Evolutionary conservation across 2,888 invertebrate genomes (phyloP).

Genomic region (Phyllotreta striolata): DNA sequence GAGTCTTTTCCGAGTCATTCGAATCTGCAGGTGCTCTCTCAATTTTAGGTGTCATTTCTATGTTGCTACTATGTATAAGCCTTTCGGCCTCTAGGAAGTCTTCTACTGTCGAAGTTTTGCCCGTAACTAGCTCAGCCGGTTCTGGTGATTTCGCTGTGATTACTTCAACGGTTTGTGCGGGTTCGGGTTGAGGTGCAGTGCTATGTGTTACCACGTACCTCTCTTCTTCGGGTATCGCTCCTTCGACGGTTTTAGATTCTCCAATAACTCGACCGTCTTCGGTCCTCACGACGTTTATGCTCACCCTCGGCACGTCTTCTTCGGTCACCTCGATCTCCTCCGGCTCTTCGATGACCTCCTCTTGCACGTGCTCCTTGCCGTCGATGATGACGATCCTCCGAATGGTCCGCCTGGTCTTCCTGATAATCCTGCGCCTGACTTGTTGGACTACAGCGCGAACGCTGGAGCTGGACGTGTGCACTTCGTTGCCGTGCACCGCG

Average conservation of each 20-base stretch:
- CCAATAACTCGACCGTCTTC: slow-evolving; percentile 63
- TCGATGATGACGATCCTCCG: slow-evolving; percentile 79
- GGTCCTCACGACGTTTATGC: slow-evolving; percentile 71
- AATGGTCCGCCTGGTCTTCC: slow-evolving; percentile 78
- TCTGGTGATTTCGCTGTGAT: slow-evolving; percentile 45
- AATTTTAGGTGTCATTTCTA: slow-evolving; percentile 54
- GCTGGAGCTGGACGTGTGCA: slow-evolving; percentile 72
- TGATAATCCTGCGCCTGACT: slow-evolving; percentile 79
- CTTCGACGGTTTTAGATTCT: slow-evolving; percentile 8
- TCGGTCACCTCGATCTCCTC: slow-evolving; percentile 77
- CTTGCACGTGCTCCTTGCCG: slow-evolving; percentile 83
- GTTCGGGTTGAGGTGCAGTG: slow-evolving; percentile 52
- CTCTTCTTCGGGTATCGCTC: slow-evolving; percentile 47
- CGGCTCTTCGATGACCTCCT: slow-evolving; percentile 86
- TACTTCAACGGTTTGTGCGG: slow-evolving; percentile 46
- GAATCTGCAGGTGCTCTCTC: slow-evolving; percentile 46
- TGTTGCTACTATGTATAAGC: slow-evolving; percentile 51
- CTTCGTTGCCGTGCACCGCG: slow-evolving; percentile 54
- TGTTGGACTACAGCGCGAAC: slow-evolving; percentile 84
- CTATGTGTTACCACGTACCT: slow-evolving; percentile 58
- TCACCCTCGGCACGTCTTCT: slow-evolving; percentile 75
- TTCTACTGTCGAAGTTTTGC: slow-evolving; percentile 35
- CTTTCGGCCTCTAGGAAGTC: slow-evolving; percentile 51
- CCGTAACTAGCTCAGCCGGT: slow-evolving; percentile 29
- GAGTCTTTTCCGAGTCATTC: slow-evolving; percentile 48